phyloP scores from a whole-genome alignment of 2,888 invertebrate genomes.

The Eupeodes latifasciatus region DNA sequence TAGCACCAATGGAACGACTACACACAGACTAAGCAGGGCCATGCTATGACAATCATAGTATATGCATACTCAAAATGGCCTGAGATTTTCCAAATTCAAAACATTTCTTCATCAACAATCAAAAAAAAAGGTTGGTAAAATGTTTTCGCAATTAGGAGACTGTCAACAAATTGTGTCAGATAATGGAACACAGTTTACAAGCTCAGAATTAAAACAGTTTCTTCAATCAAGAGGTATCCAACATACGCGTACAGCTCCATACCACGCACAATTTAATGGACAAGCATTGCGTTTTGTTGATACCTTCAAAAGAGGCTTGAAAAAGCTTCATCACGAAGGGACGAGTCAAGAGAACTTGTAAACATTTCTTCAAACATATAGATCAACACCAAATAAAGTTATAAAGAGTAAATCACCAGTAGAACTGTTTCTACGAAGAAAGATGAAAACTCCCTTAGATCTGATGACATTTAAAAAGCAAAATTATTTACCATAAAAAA shows the following conservation, averaged over 20 bases:
- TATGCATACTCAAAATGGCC: too few relatives aligned
- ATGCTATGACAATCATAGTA: too few relatives aligned
- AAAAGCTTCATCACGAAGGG: background rate
- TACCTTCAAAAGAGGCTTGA: background rate
- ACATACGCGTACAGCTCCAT: conserved; percentile 3
- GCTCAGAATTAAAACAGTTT: background rate
- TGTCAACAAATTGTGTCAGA: conserved; percentile 11
- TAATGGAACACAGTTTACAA: conserved; percentile 30
- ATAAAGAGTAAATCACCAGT: background rate
- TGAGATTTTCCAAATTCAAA: too few relatives aligned
- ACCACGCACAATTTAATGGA: background rate
- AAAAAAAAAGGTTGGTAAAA: too few relatives aligned
- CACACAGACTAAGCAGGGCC: too few relatives aligned
- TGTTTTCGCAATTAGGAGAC: too few relatives aligned
- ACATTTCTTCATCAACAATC: too few relatives aligned
- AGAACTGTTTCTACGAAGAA: background rate
- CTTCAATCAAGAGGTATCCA: background rate
- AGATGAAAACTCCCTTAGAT: background rate
- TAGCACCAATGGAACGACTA: too few relatives aligned
- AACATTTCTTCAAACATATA: conserved; percentile 3
- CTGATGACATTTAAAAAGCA: background rate
- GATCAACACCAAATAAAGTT: conserved; percentile 8
- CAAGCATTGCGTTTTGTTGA: background rate
- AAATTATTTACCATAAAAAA: background rate
- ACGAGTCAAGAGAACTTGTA: background rate